Percentiles rank a stretch among this genome's conserved stretches.
phyloP scores from a whole-genome alignment of 2,888 invertebrate species.

The Hypena proboscidalis region DNA sequence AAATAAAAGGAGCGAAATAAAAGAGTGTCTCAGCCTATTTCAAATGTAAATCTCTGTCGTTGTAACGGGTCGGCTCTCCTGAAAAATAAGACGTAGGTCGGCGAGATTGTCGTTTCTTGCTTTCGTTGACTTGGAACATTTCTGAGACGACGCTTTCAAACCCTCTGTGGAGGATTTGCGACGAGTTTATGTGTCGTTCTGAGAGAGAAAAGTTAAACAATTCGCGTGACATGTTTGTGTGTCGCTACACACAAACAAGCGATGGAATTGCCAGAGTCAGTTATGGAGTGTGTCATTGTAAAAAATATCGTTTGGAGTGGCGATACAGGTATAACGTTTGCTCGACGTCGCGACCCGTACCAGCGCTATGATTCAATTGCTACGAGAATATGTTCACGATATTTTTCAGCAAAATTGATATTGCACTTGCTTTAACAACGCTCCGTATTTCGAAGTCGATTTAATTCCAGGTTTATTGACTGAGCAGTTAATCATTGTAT shows the following conservation, averaged over 20 bases:
- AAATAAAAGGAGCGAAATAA: conserved; percentile 68
- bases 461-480: background rate
- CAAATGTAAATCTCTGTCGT: conserved; percentile 78
- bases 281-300: conserved; percentile 28
- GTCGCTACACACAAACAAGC: no score
- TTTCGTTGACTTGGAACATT: conserved; percentile 72
- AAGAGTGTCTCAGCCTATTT: conserved; percentile 71
- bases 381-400: conserved; percentile 31
- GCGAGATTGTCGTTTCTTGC: conserved; percentile 70
- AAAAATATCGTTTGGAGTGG: conserved; percentile 24
- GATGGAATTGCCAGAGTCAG: conserved; percentile 50
- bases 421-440: conserved; percentile 25
- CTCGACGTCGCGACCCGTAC: conserved; percentile 12
- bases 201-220: conserved; percentile 68
- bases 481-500: background rate
- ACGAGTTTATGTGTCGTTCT: conserved; percentile 66
- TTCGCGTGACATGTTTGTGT: conserved; percentile 55
- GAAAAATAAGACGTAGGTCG: conserved; percentile 76
- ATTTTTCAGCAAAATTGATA: conserved; percentile 39
- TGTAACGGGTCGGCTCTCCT: conserved; percentile 71
- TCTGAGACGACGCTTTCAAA: conserved; percentile 62
- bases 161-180: conserved; percentile 68
- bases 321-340: conserved; percentile 17
- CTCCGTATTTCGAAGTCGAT: conserved; percentile 4
- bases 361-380: conserved; percentile 43